phyloP scores from a whole-genome alignment of 2,113 vertebrate genomes.

The Mesocricetus auratus region DNA sequence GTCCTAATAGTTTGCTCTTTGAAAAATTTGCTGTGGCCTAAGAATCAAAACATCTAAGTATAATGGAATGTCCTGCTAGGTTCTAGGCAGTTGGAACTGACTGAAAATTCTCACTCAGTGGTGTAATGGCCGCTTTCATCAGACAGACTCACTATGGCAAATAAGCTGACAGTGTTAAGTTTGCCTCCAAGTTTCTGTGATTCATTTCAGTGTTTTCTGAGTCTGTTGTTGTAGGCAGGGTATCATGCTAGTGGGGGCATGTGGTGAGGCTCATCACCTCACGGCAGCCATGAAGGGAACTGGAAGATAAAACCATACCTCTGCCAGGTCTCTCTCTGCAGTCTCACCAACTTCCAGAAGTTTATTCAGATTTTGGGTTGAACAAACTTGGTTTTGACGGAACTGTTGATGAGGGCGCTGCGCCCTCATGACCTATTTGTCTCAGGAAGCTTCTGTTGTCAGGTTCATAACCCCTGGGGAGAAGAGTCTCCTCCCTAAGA shows the following conservation, averaged over 20 bases:
- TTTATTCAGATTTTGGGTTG: neutral
- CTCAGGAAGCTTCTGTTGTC: neutral
- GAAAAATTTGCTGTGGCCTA: neutral
- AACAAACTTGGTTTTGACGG: neutral
- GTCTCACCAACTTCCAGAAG: neutral
- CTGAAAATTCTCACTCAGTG: neutral
- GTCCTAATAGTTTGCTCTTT: conserved; percentile 25
- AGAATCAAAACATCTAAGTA: conserved; percentile 10
- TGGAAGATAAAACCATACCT: neutral
- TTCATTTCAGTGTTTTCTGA: neutral
- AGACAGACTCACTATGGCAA: neutral
- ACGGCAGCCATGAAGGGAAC: neutral
- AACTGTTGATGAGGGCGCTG: neutral
- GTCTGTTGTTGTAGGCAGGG: neutral
- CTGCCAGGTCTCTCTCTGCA: neutral
- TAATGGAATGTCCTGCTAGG: neutral
- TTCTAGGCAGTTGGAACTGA: neutral
- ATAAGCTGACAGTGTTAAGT: neutral
- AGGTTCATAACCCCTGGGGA: neutral
- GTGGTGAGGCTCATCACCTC: too few species aligned
- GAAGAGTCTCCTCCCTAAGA: neutral
- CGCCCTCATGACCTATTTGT: too few species aligned
- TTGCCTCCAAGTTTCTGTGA: too few species aligned
- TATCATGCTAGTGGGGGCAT: too few species aligned
- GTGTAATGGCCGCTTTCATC: neutral